Base-by-base conservation (phyloP, 1,140 invertebrate species). In the Metaphire vulgaris region DNA sequence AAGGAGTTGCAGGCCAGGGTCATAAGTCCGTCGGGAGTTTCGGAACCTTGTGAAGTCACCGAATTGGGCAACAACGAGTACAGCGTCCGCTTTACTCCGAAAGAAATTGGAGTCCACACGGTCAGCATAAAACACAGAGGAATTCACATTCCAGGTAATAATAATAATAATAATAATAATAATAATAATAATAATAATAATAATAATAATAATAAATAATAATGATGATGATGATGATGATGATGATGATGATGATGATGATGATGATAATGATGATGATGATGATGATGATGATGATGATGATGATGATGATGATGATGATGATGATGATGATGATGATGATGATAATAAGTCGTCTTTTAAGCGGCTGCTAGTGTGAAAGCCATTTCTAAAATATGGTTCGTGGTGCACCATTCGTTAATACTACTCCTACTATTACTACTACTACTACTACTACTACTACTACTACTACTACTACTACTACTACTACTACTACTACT, bases 41-140 rank as follows among this genome's bases (percentile, higher is more conserved):
- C 83, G 64, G 86, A 87, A 78, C 74, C 84, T n/a, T 87, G 86
- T 79, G 85, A 86, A 64, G 82, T 87, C 26, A 78, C 83, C 79
- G 95, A 96, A 84, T 89, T 96, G 29, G 94, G 96, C 83, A 95
- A 98, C 81, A 93, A 92, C 0, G 89, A 97, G 0, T 98, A 97
- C 87, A 94, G 93, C 21, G 95, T 99, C 26, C 93, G 95, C 82
- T 99, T 98, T 87, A 92, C 97, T 14, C 96, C 97, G n/a, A 97
- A 97, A 87, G 96, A 98, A 86, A 88, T 97, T 77, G 97, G 96
- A 1, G 92, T 98, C 0, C 96, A 98, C 86, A 97, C 95, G 0
- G 96, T 98, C 0, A 96, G 94, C 30, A 95, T 98, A 33, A 93
- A 93, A 82, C 96, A 97, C 88, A 95, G 95, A 89, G 94, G 96